These are phyloP conservation scores for Axea sp. DNA, from an alignment of 2,888 invertebrate species.

Conservation along the genomic window DNA sequence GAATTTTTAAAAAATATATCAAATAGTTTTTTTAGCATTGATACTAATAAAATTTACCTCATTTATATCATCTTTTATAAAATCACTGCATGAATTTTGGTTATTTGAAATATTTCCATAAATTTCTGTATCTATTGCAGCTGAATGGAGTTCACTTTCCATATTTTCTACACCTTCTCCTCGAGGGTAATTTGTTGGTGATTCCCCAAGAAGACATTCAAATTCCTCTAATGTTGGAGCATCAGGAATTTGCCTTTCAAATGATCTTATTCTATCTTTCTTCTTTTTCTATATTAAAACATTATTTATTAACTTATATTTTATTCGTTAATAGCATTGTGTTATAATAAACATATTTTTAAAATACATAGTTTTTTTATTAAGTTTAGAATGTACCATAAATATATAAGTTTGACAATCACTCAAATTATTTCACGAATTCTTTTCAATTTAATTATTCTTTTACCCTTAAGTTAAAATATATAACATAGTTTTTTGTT, in stretches of 20 bases:
- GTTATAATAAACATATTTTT: too few relatives aligned
- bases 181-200: slow-evolving; percentile 76
- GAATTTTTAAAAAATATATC: too few relatives aligned
- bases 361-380: too few relatives aligned
- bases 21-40: too few relatives aligned
- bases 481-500: too few relatives aligned
- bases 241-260: slow-evolving; percentile 75
- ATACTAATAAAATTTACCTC: slow-evolving; percentile 41
- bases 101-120: slow-evolving; percentile 70
- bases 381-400: too few relatives aligned
- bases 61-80: slow-evolving; percentile 17
- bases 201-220: slow-evolving; percentile 76
- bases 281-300: slow-evolving; percentile 71
- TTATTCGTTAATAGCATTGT: too few relatives aligned
- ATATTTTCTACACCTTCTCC: slow-evolving; percentile 77
- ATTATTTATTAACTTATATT: too few relatives aligned
- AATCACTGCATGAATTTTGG: slow-evolving; percentile 22
- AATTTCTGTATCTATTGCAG: slow-evolving; percentile 75
- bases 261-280: slow-evolving; percentile 70
- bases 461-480: too few relatives aligned
- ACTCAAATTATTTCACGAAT: too few relatives aligned
- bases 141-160: slow-evolving; percentile 78
- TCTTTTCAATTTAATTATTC: too few relatives aligned
- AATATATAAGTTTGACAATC: too few relatives aligned
- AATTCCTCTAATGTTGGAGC: slow-evolving; percentile 77